Conservation (phyloP, 2,113 vertebrate species). For the Microtus pennsylvanicus region DNA sequence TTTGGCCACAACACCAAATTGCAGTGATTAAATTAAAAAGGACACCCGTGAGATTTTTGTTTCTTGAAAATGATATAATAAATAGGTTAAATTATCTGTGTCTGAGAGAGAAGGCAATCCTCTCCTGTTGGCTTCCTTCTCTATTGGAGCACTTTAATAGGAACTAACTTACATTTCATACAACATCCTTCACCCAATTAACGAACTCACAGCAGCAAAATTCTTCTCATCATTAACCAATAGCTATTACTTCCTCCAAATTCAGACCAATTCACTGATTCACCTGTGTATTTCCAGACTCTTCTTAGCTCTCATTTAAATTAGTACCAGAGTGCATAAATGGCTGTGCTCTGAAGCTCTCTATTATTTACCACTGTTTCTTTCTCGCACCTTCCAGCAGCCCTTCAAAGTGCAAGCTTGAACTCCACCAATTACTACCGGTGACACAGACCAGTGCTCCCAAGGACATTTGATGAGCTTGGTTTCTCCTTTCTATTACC, state of each 20-base stretch:
- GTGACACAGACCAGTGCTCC: conserved; percentile 66
- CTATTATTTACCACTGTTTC: conserved; percentile 53
- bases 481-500: conserved; percentile 76
- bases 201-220: conserved; percentile 14
- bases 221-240: conserved; percentile 48
- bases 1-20: conserved; percentile 53
- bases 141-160: conserved; percentile 36
- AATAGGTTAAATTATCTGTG: conserved; percentile 64
- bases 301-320: conserved; percentile 45
- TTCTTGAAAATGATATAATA: conserved; percentile 67
- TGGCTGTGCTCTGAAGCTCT: conserved; percentile 31
- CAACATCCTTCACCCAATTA: conserved; percentile 49
- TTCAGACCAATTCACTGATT: not conserved
- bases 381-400: conserved; percentile 49
- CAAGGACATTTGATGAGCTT: conserved; percentile 75
- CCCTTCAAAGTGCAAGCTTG: conserved; percentile 13
- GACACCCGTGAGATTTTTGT: conserved; percentile 45
- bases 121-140: not conserved
- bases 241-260: conserved; percentile 28
- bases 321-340: conserved; percentile 32
- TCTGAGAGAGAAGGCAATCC: conserved; percentile 30
- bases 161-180: conserved; percentile 41
- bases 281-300: not conserved
- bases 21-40: conserved; percentile 69
- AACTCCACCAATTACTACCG: conserved; percentile 64